Evolutionary conservation across 2,113 vertebrate genomes (phyloP).

Genomic region (mouse (Mus musculus)): GRCm39 chr15:32732001-32732500

Average conservation of each 20-base stretch:
- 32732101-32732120: background rate
- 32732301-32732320: background rate
- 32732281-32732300: accelerated
- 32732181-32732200: accelerated
- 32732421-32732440: background rate
- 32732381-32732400: background rate
- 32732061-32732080: background rate
- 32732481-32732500: background rate
- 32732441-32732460: too few relatives aligned
- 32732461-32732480: background rate
- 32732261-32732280: accelerated
- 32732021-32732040: background rate
- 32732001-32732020: background rate
- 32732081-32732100: background rate
- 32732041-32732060: background rate
- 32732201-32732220: background rate
- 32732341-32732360: background rate
- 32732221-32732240: background rate
- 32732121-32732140: background rate
- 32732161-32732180: background rate
- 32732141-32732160: background rate
- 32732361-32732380: background rate
- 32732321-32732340: background rate
- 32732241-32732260: background rate
- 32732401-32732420: background rate